A percentile compares a stretch with the other conserved stretches of the same genome.
These are phyloP conservation scores for Ardeotis arabs DNA, from an alignment of 2,113 vertebrate species.

Conservation along the genomic window DNA sequence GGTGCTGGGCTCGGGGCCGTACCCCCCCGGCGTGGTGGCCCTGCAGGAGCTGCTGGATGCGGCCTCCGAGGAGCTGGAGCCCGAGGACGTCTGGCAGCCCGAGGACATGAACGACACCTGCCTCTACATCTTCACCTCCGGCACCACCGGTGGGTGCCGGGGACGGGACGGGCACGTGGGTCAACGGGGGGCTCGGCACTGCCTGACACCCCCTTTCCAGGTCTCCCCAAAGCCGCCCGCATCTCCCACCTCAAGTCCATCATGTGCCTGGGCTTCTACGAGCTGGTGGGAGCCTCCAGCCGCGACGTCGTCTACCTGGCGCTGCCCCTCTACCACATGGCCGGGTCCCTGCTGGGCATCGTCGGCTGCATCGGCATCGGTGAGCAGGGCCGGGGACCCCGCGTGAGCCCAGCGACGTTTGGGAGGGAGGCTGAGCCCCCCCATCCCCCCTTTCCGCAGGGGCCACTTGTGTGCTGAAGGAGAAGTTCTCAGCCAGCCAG, in stretches of 20 bases:
- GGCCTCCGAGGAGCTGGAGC: conserved; percentile 43
- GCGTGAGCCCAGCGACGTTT: fast-evolving
- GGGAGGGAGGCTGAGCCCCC: neutral
- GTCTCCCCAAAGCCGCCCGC: conserved; percentile 88
- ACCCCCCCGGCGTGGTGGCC: neutral
- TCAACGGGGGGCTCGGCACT: no score
- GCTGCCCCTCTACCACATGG: conserved; percentile 91
- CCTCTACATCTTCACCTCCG: conserved; percentile 80
- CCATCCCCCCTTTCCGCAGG: neutral
- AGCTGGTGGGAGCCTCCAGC: conserved; percentile 79
- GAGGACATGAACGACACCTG: conserved; percentile 62
- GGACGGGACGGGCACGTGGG: fast-evolving
- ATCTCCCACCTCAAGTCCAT: conserved; percentile 87
- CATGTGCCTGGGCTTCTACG: conserved; percentile 82
- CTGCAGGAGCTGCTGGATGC: conserved; percentile 42
- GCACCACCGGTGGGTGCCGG: conserved; percentile 67
- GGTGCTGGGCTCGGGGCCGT: conserved; percentile 56
- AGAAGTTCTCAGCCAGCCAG: conserved; percentile 87
- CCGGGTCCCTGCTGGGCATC: conserved; percentile 85
- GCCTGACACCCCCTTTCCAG: neutral
- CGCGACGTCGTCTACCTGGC: conserved; percentile 85
- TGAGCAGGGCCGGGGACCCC: conserved; percentile 12
- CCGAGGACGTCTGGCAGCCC: conserved; percentile 58
- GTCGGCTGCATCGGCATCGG: conserved; percentile 88
- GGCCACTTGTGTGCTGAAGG: conserved; percentile 84